Conservation (phyloP, 1,140 invertebrate genomes). For the Cepaea nemoralis region DNA sequence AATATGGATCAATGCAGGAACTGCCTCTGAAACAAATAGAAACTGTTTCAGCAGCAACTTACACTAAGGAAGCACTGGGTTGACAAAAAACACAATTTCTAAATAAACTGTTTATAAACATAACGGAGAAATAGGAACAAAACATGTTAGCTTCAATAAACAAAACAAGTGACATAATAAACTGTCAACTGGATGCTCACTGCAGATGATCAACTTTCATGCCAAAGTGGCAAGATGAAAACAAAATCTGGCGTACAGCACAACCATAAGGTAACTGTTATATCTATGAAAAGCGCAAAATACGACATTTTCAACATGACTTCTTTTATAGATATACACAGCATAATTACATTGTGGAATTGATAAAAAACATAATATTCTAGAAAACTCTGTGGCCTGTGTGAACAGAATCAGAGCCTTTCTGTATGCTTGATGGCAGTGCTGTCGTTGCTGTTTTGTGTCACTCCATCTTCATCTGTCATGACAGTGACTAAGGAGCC, state of each 20-base stretch:
- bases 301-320: not conserved
- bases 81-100: no score
- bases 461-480: constrained; percentile 74
- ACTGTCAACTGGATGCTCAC: no score
- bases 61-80: no score
- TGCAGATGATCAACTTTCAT: no score
- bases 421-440: constrained; percentile 32
- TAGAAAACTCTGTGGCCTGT: not conserved
- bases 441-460: constrained; percentile 22
- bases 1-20: no score
- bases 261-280: not conserved
- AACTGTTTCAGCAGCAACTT: no score
- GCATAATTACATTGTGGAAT: constrained; percentile 26
- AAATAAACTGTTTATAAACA: no score
- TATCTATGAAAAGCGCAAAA: not conserved
- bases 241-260: not conserved
- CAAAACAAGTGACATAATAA: no score
- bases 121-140: no score
- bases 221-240: no score
- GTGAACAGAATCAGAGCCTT: not conserved
- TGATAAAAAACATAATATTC: not conserved
- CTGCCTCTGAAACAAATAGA: no score
- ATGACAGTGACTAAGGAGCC: constrained; percentile 89
- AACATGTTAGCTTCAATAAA: no score
- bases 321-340: not conserved